Conservation (phyloP, 2,797 vertebrate species). For the Sebastes trivittatus region DNA sequence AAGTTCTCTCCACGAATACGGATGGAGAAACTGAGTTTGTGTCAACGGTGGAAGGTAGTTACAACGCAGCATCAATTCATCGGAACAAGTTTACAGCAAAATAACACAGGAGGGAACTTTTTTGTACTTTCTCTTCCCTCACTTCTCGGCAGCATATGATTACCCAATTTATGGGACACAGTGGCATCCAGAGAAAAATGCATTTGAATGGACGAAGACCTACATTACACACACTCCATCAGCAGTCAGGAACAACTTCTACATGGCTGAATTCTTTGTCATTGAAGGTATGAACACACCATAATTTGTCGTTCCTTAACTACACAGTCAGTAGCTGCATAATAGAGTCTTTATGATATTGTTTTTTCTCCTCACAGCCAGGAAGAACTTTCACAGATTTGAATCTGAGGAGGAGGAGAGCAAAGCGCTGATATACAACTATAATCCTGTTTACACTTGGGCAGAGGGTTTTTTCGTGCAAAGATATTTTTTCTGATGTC, state of each 20-base stretch:
- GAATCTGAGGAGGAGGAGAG: constrained; percentile 60
- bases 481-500: constrained; percentile 59
- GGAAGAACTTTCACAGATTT: constrained; percentile 80
- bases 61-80: neutral
- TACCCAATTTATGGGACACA: constrained; percentile 92
- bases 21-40: constrained; percentile 86
- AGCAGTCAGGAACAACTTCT: constrained; percentile 86
- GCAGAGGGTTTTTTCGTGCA: constrained; percentile 51
- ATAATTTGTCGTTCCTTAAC: neutral
- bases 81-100: neutral
- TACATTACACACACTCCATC: constrained; percentile 83
- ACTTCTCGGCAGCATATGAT: constrained; percentile 76
- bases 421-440: constrained; percentile 80
- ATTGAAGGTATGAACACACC: constrained; percentile 86
- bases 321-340: neutral
- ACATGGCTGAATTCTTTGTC: constrained; percentile 90
- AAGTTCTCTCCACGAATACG: constrained; percentile 87
- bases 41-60: constrained; percentile 93
- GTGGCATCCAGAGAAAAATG: constrained; percentile 97
- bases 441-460: constrained; percentile 64
- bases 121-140: neutral
- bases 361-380: constrained; percentile 72
- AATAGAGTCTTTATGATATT: neutral
- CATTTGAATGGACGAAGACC: constrained; percentile 87
- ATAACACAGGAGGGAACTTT: accelerated